Evolutionary conservation across 2,113 vertebrate genomes (phyloP).

Genomic region (Atherinomorus stipes): DNA sequence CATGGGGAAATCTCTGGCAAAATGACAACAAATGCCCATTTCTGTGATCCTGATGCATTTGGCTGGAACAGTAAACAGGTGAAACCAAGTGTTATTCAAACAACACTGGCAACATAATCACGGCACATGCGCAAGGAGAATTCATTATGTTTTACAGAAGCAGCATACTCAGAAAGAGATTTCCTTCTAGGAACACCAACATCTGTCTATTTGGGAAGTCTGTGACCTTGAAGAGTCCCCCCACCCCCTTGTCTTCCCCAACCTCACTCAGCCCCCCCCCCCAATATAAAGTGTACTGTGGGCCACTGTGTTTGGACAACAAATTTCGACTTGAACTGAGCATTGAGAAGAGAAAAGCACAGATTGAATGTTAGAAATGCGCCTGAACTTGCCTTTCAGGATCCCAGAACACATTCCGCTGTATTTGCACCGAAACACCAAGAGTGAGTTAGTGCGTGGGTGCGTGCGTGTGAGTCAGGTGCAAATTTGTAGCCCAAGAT

Average conservation of each 20-base stretch:
- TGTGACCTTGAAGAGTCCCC: constrained; percentile 71
- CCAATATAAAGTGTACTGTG: not conserved
- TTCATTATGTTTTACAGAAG: not conserved
- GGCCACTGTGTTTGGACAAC: constrained; percentile 20
- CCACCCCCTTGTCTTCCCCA: not conserved
- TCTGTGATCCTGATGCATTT: not conserved
- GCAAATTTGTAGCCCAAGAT: not conserved
- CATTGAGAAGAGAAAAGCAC: constrained; percentile 20
- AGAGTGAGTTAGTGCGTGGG: not conserved
- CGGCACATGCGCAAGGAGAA: not conserved
- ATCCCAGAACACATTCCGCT: constrained; percentile 56
- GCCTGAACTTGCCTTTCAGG: constrained; percentile 67
- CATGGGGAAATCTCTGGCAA: not conserved
- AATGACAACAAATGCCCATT: not conserved
- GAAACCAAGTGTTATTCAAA: not conserved
- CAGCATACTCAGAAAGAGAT: not conserved
- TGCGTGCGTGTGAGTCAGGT: not conserved
- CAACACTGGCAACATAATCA: too few species aligned
- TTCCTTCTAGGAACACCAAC: constrained; percentile 23
- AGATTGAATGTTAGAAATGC: constrained; percentile 51
- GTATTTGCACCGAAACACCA: constrained; percentile 49
- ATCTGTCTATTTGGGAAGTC: constrained; percentile 45
- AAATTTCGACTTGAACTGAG: constrained; percentile 3
- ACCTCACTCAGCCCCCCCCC: not conserved
- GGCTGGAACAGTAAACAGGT: not conserved